Evolutionary conservation across 2,797 vertebrate genomes (phyloP), one percentile per base, ranked within the genome.

Genomic region (Hypotaenidia philippensis): DNA sequence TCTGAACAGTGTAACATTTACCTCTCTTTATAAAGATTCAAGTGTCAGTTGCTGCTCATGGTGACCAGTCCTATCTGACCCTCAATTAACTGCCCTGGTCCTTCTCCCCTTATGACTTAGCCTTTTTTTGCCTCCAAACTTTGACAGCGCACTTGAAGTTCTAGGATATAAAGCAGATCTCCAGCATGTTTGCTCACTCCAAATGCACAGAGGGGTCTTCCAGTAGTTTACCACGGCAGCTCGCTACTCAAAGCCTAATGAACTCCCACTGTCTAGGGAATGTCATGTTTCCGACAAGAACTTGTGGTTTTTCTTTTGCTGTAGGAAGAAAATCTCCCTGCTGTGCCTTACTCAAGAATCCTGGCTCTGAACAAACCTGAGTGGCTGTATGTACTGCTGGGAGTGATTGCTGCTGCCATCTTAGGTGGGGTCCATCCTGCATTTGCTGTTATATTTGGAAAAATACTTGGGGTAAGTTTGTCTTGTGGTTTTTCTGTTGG

Each of bases 301-400:
- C 16, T 68, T 77, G 49, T 10, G 83, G 20, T 50, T 60, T 84
- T 92, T 49, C 31, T 19, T 40, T 65, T 85, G 74, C 68, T 96
- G 69, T 55, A 97, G 91, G 82, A 97, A 76, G 97, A 98, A 87
- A 90, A 94, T 41, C 82, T 95, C 29, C 94, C 96, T 74, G 88
- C 83, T 41, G 89, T 98, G 61, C 59, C 98, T 53, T 98, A 98
- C 66, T 80, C 26, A 16, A 97, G 69, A 96, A 97, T 98, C 63
- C 83, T 98, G 91, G 95, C 96, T 77, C 89, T 97, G 72, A 97
- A 97, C 94, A 97, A 96, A 40, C 96, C 98, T 15, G 98, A 98
- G 75, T 97, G 95, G 95, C 91, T 94, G 21, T 98, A 97, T 44
- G 85, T 98, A 66, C 17, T 97, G 32, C 38, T 97, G 70, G 98